Base-by-base conservation (phyloP, 1,140 invertebrate genomes). In the Neomicropteryx cornuta region DNA sequence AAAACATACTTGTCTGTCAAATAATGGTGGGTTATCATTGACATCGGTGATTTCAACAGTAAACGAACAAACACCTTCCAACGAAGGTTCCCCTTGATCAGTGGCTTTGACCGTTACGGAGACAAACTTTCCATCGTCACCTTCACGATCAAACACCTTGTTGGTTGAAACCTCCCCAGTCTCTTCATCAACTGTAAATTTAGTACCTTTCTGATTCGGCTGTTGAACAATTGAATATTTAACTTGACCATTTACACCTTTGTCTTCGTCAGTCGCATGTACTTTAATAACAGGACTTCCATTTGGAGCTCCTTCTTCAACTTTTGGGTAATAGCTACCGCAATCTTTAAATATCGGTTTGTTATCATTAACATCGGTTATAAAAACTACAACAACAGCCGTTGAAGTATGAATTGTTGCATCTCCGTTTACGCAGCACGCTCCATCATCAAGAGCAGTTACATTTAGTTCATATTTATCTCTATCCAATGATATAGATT, bases 181-280 rank as follows among this genome's bases (percentile, higher is more conserved):
- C 60, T 94, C 88, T 66, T 93, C 89, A 52, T 94, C 86, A 0
- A 96, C 89, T 1, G 86, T 90, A 52, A 94, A 94, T 62, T 94
- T 94, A 0, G 89, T 92, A 17, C 90, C 91, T 64, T 94, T 93
- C 52, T 95, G 90, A 72, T 94, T 93, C 0, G 90, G 91, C 58
- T 95, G 90, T 57, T 94, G 90, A 0, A 95, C 91, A 52, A 95
- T 94, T 8, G 88, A 93, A 61, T 95, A 95, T 58, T 92, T 91
- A 8, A 79, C 77, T 73, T 94, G 87, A 5, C 87, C 88, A 58
- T 93, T 93, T 3, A 90, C 87, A 31, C 87, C 91, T 66, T 94
- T 95, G 51, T 95, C 91, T 61, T 92, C 83, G 52, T 94, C 91
- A 5, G 86, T 90, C 2, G 90, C 91, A 51, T 91, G 85, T 1